These are phyloP conservation scores for Halocynthia aurantium DNA, from an alignment of 23 tunicate genomes.

Conservation along the genomic window DNA sequence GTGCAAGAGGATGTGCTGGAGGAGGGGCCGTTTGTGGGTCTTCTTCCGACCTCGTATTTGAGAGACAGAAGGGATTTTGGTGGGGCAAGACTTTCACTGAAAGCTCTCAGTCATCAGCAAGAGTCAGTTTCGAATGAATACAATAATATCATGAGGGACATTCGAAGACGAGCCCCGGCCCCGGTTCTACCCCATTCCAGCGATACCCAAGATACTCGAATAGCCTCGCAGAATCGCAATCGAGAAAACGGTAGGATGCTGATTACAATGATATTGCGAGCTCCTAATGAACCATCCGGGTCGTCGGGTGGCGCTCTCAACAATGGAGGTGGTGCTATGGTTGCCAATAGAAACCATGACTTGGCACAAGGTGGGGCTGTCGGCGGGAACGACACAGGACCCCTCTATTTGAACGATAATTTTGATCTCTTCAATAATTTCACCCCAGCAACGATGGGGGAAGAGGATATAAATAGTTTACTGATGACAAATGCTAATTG, in stretches of 20 bases:
- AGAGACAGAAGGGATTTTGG: background rate
- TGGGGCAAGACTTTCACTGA: background rate
- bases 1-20: background rate
- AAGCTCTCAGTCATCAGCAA: background rate
- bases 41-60: background rate
- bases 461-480: conserved; percentile 15
- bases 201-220: background rate
- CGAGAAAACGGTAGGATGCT: background rate
- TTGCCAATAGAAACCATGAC: conserved; percentile 5
- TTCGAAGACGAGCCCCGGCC: conserved; percentile 1
- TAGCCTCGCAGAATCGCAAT: background rate
- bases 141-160: conserved; percentile 13
- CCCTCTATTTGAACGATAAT: background rate
- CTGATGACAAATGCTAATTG: background rate
- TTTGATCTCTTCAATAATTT: conserved; percentile 17
- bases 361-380: conserved; percentile 9
- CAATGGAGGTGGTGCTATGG: conserved; percentile 2
- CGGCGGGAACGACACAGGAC: conserved; percentile 3
- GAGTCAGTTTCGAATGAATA: background rate
- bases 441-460: conserved; percentile 13
- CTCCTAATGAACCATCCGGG: conserved; percentile 8
- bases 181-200: background rate
- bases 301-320: background rate
- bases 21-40: conserved; percentile 7
- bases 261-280: conserved; percentile 11